These are phyloP conservation scores for Euthynnus affinis DNA, from an alignment of 2,797 vertebrate genomes.

Conservation along the genomic window DNA sequence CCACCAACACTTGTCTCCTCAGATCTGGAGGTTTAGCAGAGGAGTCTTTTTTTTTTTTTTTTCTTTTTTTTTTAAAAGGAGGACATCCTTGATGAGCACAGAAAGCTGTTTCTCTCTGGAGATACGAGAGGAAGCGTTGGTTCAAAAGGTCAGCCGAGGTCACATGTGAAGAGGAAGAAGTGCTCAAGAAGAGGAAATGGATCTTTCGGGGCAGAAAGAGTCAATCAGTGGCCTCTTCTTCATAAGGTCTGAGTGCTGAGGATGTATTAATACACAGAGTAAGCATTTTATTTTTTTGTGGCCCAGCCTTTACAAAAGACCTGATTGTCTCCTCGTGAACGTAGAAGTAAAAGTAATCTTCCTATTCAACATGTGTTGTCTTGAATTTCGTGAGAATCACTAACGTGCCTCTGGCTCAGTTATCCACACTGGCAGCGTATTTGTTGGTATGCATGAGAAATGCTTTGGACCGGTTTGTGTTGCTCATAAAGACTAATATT, in stretches of 20 bases:
- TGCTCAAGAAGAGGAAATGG: constrained; percentile 12
- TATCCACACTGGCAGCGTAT: not conserved
- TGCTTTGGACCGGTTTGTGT: constrained; percentile 19
- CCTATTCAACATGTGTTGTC: not conserved
- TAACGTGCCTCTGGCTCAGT: not conserved
- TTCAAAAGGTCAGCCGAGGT: constrained; percentile 47
- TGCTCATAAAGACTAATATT: constrained; percentile 59
- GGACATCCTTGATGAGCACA: constrained; percentile 34
- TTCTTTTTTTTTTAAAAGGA: too few species aligned
- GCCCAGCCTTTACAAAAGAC: constrained; percentile 10
- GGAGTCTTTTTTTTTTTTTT: constrained; percentile 19
- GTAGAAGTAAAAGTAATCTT: not conserved
- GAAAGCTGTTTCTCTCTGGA: not conserved
- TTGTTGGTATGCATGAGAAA: constrained; percentile 47
- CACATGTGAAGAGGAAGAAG: constrained; percentile 44
- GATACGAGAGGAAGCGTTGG: constrained; percentile 25
- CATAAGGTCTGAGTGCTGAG: not conserved
- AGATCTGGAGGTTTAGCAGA: constrained; percentile 20
- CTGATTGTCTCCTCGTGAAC: not conserved
- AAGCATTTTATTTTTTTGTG: constrained; percentile 28
- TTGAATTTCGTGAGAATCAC: not conserved
- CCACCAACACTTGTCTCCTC: not conserved
- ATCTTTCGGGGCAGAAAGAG: constrained; percentile 15
- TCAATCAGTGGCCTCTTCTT: constrained; percentile 29
- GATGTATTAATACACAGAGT: constrained; percentile 25